Evolutionary conservation across 2,888 invertebrate genomes (phyloP), one percentile per base, ranked within the genome.

Genomic region (Agonopterix subpropinquella): DNA sequence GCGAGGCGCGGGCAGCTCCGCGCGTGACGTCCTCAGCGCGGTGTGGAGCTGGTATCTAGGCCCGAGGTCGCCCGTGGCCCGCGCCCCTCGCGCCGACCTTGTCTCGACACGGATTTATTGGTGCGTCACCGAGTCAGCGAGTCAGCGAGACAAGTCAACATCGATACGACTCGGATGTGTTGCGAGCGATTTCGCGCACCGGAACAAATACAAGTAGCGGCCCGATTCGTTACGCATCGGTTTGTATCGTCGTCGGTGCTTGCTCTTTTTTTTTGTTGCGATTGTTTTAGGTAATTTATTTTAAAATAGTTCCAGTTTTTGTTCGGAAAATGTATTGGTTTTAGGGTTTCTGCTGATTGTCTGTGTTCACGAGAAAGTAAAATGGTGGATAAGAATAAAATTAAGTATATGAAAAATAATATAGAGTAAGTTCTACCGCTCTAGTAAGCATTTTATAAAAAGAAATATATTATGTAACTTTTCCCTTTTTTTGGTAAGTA

Each of bases 51-150:
- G n/a, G 1, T 39, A 11, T 11, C 42, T 42, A 42, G 42, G 13
- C 42, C 55, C 56, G 58, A 7, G 7, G 28, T 18, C 62, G 71
- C 58, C 75, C 74, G 75, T 77, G 78, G 73, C 65, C 77, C 68
- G 73, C 79, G 79, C 83, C 82, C 83, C 82, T 82, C 83, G 77
- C 69, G 65, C 71, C 81, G 86, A 85, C 86, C 87, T 86, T 85
- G 84, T 79, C 81, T 77, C 80, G 80, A 72, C 81, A 78, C 82
- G 80, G 80, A 81, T 82, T 84, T 85, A 80, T 81, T 80, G 76
- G 78, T 82, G 83, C 83, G 85, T 84, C 84, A 85, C 75, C 67
- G 37, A 28, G 28, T 5, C 28, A 5, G 18, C 18, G 18, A 18
- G 18, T 1, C 18, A 18, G 64, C 67, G 63, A 67, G 65, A 65